Evolutionary conservation across 2,797 vertebrate species (phyloP).

Genomic region (Sphaeramia orbicularis): DNA sequence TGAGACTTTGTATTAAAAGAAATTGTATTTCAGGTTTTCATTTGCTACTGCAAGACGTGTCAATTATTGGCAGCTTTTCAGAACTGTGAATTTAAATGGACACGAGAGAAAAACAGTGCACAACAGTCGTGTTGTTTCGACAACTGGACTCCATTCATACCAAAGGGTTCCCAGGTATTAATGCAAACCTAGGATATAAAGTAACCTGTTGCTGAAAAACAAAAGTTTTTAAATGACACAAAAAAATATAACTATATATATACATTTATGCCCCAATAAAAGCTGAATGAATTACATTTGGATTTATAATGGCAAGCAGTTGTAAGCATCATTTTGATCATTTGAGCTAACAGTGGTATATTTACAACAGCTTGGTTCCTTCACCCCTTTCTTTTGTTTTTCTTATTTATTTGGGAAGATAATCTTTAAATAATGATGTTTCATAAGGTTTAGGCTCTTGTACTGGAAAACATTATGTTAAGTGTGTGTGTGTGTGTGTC

Average conservation of each 20-base stretch:
- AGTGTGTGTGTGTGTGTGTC: background rate
- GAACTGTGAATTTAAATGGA: background rate
- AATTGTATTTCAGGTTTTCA: constrained; percentile 17
- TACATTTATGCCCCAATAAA: too few species aligned
- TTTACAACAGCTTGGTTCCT: too few species aligned
- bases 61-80: background rate
- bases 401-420: too few species aligned
- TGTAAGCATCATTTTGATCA: too few species aligned
- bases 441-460: too few species aligned
- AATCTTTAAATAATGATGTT: too few species aligned
- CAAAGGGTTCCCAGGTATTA: background rate
- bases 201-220: background rate
- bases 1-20: constrained; percentile 14
- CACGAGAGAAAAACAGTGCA: background rate
- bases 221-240: too few species aligned
- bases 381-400: too few species aligned
- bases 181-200: background rate
- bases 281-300: too few species aligned
- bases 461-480: background rate
- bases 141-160: background rate
- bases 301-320: too few species aligned
- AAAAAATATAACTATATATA: too few species aligned
- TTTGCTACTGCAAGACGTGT: constrained; percentile 4
- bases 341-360: too few species aligned
- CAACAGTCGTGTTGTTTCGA: background rate